These are phyloP conservation scores for Coccyzus lansbergi DNA, from an alignment of 2,797 vertebrate species.

Conservation along the genomic window DNA sequence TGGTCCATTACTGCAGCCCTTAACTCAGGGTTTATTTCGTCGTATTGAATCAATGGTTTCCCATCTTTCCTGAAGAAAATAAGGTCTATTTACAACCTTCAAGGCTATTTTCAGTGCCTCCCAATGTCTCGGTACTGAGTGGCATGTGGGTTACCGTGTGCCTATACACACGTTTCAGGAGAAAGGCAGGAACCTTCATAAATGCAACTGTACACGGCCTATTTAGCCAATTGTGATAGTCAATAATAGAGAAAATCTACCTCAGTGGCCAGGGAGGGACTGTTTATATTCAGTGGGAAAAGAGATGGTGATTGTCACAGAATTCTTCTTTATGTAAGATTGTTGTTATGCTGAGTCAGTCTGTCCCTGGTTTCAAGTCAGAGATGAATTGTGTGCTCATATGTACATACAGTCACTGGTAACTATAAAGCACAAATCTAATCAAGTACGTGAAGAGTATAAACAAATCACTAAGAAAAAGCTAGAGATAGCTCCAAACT, in stretches of 20 bases:
- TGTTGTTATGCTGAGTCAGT: not conserved
- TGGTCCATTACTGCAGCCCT: not conserved
- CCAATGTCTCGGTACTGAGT: too few relatives aligned
- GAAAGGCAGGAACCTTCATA: not conserved
- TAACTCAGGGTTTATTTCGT: not conserved
- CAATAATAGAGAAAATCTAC: not conserved
- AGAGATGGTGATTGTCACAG: not conserved
- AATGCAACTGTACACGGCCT: not conserved
- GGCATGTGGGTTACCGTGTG: not conserved
- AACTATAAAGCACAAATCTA: not conserved
- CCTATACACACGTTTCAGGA: not conserved
- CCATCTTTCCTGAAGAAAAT: not conserved
- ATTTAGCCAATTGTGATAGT: not conserved
- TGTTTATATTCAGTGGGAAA: not conserved
- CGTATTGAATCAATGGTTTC: not conserved
- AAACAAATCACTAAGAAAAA: not conserved
- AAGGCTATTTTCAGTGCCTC: not conserved
- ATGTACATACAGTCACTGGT: not conserved
- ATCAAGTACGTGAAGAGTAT: not conserved
- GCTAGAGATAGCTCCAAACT: not conserved
- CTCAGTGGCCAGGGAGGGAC: not conserved
- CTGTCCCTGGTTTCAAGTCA: not conserved
- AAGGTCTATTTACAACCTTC: not conserved
- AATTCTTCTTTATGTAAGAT: not conserved
- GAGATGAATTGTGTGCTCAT: not conserved